These are phyloP conservation scores for Pteropus rufus DNA, from an alignment of 2,797 vertebrate species.

Conservation along the genomic window DNA sequence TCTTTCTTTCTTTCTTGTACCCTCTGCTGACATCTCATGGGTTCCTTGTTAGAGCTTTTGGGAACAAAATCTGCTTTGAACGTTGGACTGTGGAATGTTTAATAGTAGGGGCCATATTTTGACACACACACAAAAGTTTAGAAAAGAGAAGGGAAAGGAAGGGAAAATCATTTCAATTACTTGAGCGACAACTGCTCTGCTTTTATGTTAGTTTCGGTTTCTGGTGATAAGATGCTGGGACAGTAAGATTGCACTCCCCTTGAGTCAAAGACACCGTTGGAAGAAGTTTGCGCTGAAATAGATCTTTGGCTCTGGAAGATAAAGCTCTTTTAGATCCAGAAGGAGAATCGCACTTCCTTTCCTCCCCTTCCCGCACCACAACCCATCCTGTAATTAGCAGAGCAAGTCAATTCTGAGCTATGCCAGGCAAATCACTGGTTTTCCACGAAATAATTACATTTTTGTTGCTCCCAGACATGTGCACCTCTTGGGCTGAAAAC, in stretches of 20 bases:
- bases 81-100: not conserved
- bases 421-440: constrained; percentile 59
- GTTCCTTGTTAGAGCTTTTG: not conserved
- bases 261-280: not conserved
- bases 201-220: not conserved
- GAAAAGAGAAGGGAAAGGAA: not conserved
- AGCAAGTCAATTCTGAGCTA: constrained; percentile 30
- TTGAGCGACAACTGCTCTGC: not conserved
- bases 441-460: constrained; percentile 64
- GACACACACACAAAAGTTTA: not conserved
- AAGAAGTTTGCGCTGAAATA: not conserved
- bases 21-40: not conserved
- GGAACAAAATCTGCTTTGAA: not conserved
- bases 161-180: not conserved
- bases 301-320: not conserved
- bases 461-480: constrained; percentile 24
- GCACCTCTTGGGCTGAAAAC: constrained; percentile 41
- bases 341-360: not conserved
- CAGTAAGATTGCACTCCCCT: not conserved
- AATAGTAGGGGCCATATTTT: not conserved
- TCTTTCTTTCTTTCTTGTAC: not conserved
- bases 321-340: not conserved
- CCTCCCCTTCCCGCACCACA: not conserved
- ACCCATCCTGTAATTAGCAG: constrained; percentile 62
- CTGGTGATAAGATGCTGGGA: not conserved